Base-by-base conservation (phyloP, 2,888 invertebrate species). In the Aphrophora alni region DNA sequence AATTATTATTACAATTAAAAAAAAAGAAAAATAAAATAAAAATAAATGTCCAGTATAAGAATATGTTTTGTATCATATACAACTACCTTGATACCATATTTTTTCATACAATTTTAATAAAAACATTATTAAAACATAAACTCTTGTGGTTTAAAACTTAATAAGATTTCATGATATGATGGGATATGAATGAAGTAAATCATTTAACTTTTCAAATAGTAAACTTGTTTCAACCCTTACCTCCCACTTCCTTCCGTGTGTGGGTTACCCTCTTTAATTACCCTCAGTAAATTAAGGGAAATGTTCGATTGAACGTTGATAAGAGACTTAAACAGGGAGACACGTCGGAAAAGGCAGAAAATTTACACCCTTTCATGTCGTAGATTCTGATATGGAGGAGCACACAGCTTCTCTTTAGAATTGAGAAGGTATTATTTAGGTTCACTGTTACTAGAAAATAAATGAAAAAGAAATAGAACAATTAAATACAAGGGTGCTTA, bases 281-380 rank as follows among this genome's bases (percentile, higher is more conserved):
- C 81, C 81, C 74, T 75, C 81, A 78, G 78, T 81, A 81, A 81
- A 81, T 81, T 81, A 81, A 81, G 81, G 81, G 81, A 81, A 81
- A 81, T 81, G 81, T 81, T 81, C 81, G 81, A 81, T 81, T 79
- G 81, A 81, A 78, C 81, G 78, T 81, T 81, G 81, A 81, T 81
- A 81, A 81, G 81, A 78, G 75, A 59, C 51, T 26, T 25, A 70
- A 59, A 24, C 72, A 68, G 68, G 78, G 59, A 73, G 73, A 44
- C 78, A 80, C 80, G 81, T 70, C 77, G 81, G 81, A 77, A 81
- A 81, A 81, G 72, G 75, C 68, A 38, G 33, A 75, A 77, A 81
- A 81, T 81, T 81, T 81, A 81, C 81, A 78, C 78, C 72, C 78
- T 78, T 81, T 77, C 81, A 59, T 21, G 59, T 59, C 21, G 44